Evolutionary conservation across 1,140 invertebrate species (phyloP).

Genomic region (Harlomillsia oculata): DNA sequence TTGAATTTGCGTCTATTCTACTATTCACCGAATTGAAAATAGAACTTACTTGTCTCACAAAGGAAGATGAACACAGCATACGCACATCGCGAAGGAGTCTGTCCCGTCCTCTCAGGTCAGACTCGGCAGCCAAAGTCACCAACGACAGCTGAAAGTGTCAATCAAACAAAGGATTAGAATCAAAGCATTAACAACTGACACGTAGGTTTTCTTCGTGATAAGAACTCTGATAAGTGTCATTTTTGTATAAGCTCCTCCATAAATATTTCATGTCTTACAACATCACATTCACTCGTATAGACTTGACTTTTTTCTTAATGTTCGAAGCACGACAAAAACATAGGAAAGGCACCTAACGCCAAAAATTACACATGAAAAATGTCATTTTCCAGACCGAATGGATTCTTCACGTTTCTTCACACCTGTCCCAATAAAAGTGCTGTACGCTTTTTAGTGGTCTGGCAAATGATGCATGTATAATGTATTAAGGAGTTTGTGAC

Average conservation of each 20-base stretch:
- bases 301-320: background rate
- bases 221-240: background rate
- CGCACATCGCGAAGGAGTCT: too few relatives aligned
- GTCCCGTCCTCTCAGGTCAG: too few relatives aligned
- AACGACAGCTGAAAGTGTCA: slow-evolving; percentile 15
- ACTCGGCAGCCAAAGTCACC: slow-evolving; percentile 11
- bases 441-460: background rate
- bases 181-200: background rate
- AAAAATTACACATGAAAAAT: too few relatives aligned
- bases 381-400: too few relatives aligned
- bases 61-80: too few relatives aligned
- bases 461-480: slow-evolving; percentile 11
- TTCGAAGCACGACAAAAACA: background rate
- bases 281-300: too few relatives aligned
- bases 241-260: background rate
- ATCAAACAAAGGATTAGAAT: slow-evolving; percentile 6
- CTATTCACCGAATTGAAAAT: too few relatives aligned
- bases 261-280: background rate
- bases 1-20: too few relatives aligned
- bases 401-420: too few relatives aligned
- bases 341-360: background rate
- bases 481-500: background rate
- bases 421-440: background rate
- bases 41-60: too few relatives aligned
- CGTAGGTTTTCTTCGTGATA: background rate